Evolutionary conservation across 2,888 invertebrate genomes (phyloP).

Genomic region (Watsonalla binaria): DNA sequence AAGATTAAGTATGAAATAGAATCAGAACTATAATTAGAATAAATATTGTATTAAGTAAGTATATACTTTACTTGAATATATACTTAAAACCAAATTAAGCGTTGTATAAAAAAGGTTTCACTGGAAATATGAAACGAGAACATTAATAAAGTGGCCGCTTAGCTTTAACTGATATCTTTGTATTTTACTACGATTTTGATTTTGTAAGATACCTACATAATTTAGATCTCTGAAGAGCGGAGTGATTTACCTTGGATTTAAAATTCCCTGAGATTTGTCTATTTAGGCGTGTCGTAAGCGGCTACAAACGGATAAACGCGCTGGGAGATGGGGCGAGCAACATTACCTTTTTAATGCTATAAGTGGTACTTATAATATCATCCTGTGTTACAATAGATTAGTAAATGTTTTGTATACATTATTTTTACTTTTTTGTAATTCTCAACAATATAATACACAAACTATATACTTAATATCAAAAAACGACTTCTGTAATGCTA

Average conservation of each 20-base stretch:
- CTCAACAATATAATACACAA: too few species aligned
- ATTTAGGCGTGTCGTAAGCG: conserved; percentile 42
- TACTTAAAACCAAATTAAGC: background rate
- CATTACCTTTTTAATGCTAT: background rate
- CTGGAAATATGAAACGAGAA: conserved; percentile 4
- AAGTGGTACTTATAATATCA: background rate
- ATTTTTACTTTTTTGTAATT: too few species aligned
- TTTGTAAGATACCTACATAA: conserved; percentile 36
- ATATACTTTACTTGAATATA: too few species aligned
- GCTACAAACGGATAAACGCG: conserved; percentile 10
- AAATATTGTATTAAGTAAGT: too few species aligned
- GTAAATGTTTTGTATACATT: too few species aligned
- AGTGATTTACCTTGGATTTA: conserved; percentile 41
- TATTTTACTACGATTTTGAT: conserved; percentile 26
- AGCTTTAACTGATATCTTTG: conserved; percentile 32
- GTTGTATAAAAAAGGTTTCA: background rate
- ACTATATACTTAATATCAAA: too few species aligned
- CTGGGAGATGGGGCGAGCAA: background rate
- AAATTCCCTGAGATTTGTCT: conserved; percentile 42
- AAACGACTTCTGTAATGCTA: too few species aligned
- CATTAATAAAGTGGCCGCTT: conserved; percentile 32
- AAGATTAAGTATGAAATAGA: too few species aligned
- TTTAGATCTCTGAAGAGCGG: conserved; percentile 37
- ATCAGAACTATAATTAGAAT: too few species aligned
- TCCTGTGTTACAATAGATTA: too few species aligned